phyloP scores from a whole-genome alignment of 2,113 vertebrate genomes.

The Chitala chitala region DNA sequence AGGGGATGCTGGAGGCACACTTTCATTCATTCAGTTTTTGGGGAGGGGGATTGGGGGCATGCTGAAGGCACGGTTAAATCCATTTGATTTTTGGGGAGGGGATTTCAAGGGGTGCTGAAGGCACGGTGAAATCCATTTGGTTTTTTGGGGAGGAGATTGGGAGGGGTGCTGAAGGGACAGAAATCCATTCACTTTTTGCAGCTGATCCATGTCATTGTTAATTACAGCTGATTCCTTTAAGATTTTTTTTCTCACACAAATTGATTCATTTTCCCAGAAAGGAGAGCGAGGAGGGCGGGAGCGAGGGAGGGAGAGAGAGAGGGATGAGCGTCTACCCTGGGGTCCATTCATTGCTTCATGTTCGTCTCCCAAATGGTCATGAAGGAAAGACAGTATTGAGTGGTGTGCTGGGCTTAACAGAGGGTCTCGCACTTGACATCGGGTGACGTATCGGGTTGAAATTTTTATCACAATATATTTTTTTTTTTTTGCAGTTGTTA shows the following conservation, averaged over 20 bases:
- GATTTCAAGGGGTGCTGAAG: conserved; percentile 14
- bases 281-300: conserved; percentile 31
- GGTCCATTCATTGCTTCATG: conserved; percentile 4
- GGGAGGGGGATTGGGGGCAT: conserved; percentile 9
- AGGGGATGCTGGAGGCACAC: too few relatives aligned
- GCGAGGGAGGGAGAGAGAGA: conserved; percentile 33
- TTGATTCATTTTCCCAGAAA: conserved; percentile 41
- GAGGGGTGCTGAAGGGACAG: conserved; percentile 16
- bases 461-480: too few relatives aligned
- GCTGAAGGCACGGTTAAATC: conserved; percentile 10
- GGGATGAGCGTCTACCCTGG: not conserved
- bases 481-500: not conserved
- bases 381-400: conserved; percentile 39
- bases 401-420: conserved; percentile 34
- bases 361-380: conserved; percentile 21
- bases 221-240: conserved; percentile 70
- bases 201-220: conserved; percentile 56
- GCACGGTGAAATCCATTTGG: not conserved
- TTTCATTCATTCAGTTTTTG: not conserved
- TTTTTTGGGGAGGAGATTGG: conserved; percentile 13
- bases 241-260: conserved; percentile 52
- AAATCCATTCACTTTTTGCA: conserved; percentile 51
- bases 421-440: conserved; percentile 37
- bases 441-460: conserved; percentile 62
- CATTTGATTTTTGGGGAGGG: conserved; percentile 1